Base-by-base conservation (phyloP, 1,140 invertebrate genomes). In the Drosophila varians region DNA sequence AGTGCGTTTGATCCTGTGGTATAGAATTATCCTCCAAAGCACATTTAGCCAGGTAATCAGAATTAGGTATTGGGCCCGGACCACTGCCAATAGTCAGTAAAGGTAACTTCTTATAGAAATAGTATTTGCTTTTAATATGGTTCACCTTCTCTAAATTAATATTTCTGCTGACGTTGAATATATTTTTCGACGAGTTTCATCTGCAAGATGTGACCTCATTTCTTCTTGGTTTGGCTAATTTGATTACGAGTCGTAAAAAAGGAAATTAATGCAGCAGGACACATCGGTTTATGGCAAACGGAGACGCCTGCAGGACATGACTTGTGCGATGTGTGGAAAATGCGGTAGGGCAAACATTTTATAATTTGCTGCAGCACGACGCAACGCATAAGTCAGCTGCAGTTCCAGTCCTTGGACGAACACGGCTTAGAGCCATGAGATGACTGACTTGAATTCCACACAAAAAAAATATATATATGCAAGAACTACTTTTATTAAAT, bases 321-420 rank as follows among this genome's bases (percentile, higher is more conserved):
- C 54, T 62, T 82, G 79, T 82, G 69, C 56, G 77, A 82, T 72
- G 64, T 80, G 72, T 72, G 77, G 64, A 82, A 76, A 64, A 75
- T 76, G 77, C 51, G 51, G 72, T 66, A 64, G 43, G 47, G 66
- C 77, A 76, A 79, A 79, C 77, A 80, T 80, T 80, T 80, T 80
- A 80, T 80, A 82, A 80, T 80, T 82, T 82, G 60, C 77, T 65
- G 72, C 77, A 80, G 62, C 26, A 52, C 65, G 58, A 74, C 77
- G 77, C 77, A 80, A 38, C 57, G 57, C 77, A 80, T 80, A 80
- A 80, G 77, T 80, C 77, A 80, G 77, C 40, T 46, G 58, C 25
- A 72, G 56, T 19, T 16, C 18, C 16, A 62, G 56, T 19, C 46
- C 19, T 18, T 18, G 34, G 8, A 3, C 12, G 21, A 19, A 54